Evolutionary conservation across 2,113 vertebrate genomes (phyloP), one percentile per base, ranked within the genome.

Genomic region (Halcyon senegalensis): DNA sequence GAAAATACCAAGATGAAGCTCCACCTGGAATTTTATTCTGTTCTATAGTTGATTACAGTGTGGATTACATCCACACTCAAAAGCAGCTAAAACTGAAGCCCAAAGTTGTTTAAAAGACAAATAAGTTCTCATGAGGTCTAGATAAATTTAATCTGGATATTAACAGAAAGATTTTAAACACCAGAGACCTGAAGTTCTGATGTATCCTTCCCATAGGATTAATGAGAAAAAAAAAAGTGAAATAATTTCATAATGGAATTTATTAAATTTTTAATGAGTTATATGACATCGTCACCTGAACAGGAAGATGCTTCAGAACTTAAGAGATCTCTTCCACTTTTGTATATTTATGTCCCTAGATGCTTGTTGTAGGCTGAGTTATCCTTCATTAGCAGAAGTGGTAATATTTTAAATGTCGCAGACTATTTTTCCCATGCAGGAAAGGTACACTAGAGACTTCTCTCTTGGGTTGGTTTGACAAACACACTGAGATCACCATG

Each of bases 201-300:
- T 79, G 69, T 75, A 91, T 69, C 24, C 64, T 87, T 89, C 95
- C 73, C 93, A 91, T 0, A 84, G 73, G 93, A 93, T 7, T 56
- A 81, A 91, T 56, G 43, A 89, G 46, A 84, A 74, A 69, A 35
- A 35, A 77, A 94, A 91, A 92, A 19, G 35, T 2, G 11, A 92
- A 96, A 84, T 87, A 92, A 92, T 92, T 94, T 93, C 23, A 69
- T 89, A 82, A 89, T 73, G 41, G 77, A 84, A 85, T 85, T 89
- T 96, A 58, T 95, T 93, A 85, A 3, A 50, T 91, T 96, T 92
- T 96, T 91, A 97, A 97, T 96, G 87, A 94, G 91, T 91, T 95
- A 56, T 53, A 68, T 75, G 87, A 66, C 89, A 95, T 91, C 74
- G 48, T 62, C 93, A 93, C 77, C 69, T 79, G 81, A 91, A 94